phyloP scores from a whole-genome alignment of 2,888 invertebrate genomes.

The Synanthedon myopaeformis region DNA sequence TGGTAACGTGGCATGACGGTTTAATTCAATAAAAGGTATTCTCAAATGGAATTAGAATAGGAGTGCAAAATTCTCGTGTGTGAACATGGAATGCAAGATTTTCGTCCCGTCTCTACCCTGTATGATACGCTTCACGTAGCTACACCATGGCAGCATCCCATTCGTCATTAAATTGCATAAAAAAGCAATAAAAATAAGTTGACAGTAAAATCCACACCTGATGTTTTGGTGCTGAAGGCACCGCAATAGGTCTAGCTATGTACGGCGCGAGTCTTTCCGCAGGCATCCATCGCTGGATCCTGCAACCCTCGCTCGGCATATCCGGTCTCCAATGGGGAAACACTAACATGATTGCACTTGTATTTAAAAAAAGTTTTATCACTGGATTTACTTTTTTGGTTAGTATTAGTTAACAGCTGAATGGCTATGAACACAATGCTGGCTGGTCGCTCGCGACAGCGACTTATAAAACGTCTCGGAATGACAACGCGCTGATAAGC shows the following conservation, averaged over 20 bases:
- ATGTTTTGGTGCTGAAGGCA: conserved; percentile 32
- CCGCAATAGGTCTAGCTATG: conserved; percentile 39
- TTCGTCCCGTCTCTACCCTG: no score
- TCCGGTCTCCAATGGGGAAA: conserved; percentile 59
- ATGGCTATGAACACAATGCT: conserved; percentile 46
- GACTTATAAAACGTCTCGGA: conserved; percentile 63
- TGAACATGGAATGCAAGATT: no score
- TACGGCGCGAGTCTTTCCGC: conserved; percentile 58
- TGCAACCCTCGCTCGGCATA: conserved; percentile 40
- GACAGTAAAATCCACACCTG: conserved; percentile 34
- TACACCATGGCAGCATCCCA: no score
- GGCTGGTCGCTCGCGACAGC: conserved; percentile 32
- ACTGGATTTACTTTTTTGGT: not conserved
- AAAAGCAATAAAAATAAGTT: not conserved
- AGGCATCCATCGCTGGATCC: conserved; percentile 53
- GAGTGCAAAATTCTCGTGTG: no score
- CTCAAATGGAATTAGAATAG: conserved; percentile 1
- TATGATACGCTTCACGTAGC: not conserved
- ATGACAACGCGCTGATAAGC: conserved; percentile 58
- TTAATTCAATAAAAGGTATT: conserved; percentile 12
- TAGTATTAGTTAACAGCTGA: conserved; percentile 40
- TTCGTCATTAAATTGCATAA: not conserved
- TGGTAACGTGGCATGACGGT: no score
- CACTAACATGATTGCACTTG: conserved; percentile 44
- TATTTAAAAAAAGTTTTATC: conserved; percentile 2